Base-by-base conservation (phyloP, 2,888 invertebrate genomes). In the Lasioglossum marginatum region DNA sequence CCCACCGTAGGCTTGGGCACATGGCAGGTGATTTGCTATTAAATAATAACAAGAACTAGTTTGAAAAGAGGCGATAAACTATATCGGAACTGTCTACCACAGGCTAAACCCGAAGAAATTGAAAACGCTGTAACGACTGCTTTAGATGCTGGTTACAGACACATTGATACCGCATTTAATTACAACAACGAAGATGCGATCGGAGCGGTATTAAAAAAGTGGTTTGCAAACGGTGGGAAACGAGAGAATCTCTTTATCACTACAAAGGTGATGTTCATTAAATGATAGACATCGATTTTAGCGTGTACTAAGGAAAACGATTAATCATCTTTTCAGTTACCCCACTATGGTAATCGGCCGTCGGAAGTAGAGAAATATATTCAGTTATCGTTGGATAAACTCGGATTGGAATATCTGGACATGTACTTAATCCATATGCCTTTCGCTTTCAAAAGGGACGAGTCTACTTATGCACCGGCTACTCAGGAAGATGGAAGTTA, bases 381-480 rank as follows among this genome's bases (percentile, higher is more conserved):
- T 48, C 96, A 96, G 73, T 92, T 96, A 82, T 98, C 97, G 8
- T 95, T 98, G 70, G 93, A 96, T 78, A 96, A 96, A 68, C 95
- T 98, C 77, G 96, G 97, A 87, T 93, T 97, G 87, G 96, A 96
- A 86, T 98, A 98, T 93, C 95, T 98, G 3, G 98, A 98, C 92
- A 96, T 98, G 88, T 98, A 98, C 93, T 96, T 98, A 45, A 96
- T 98, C 83, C 98, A 98, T 92, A 97, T 97, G 95, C 98, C 98
- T 0, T 97, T 97, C 92, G 97, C 97, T 10, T 97, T 97, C 90
- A 93, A 95, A 76, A 96, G 96, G 90, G 96, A 97, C 90, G 95
- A 96, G 66, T 94, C 95, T 23, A 96, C 95, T 12, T 95, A 96
- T 57, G 96, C 96, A 34, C 96, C 97, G 0, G 92, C 92, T 3